These are phyloP conservation scores for Geopemphigus sp. DNA, from an alignment of 1,140 invertebrate species.

Conservation along the genomic window DNA sequence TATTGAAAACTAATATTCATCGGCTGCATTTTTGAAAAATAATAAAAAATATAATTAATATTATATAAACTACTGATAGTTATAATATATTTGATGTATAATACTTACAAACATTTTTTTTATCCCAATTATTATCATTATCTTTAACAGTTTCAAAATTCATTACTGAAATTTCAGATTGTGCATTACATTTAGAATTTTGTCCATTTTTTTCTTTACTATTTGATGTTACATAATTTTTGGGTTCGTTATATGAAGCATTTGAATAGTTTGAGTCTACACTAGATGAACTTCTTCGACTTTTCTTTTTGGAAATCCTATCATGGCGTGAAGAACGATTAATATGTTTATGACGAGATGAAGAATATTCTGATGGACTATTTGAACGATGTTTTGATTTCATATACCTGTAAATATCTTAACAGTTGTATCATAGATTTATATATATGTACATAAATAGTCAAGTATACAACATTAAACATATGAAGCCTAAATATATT, in stretches of 20 bases:
- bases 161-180: neutral
- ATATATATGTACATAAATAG: too few species aligned
- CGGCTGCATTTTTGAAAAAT: too few species aligned
- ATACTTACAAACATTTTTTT: slow-evolving; percentile 17
- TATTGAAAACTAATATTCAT: too few species aligned
- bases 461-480: too few species aligned
- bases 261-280: slow-evolving; percentile 2
- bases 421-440: too few species aligned
- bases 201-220: neutral
- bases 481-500: too few species aligned
- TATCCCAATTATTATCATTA: neutral
- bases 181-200: too few species aligned
- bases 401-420: neutral
- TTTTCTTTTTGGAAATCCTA: too few species aligned
- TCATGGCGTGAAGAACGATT: too few species aligned
- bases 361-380: slow-evolving; percentile 12
- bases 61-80: too few species aligned
- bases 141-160: neutral
- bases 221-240: neutral
- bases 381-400: slow-evolving; percentile 28
- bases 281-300: too few species aligned
- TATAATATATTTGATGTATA: neutral
- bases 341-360: slow-evolving; percentile 20
- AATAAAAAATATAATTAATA: too few species aligned
- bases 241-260: neutral